Base-by-base conservation (phyloP, 1,140 invertebrate genomes). In the Tyrophagus putrescentiae region DNA sequence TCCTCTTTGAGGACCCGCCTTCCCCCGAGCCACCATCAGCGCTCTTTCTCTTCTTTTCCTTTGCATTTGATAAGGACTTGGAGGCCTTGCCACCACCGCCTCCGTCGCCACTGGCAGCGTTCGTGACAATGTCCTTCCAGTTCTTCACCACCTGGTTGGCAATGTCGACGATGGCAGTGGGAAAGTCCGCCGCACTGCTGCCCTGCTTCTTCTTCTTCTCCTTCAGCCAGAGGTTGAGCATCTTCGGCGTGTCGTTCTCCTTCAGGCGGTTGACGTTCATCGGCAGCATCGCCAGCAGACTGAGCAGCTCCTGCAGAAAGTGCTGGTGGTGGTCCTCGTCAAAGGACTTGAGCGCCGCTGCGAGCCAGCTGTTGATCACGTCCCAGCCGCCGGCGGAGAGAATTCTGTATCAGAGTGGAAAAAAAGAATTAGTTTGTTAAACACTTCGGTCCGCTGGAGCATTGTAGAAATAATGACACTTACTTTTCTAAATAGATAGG, bases 221-320 rank as follows among this genome's bases (percentile, higher is more conserved):
- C 27, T 60, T 64, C 63, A 9, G 32, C 18, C 4, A 94, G 73
- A 25, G 82, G 81, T 73, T 94, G 94, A 23, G 95, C 84, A 34
- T 74, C 73, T 91, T 91, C 1, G 90, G 88, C 65, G 86, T 84
- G 65, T 84, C 85, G 70, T 94, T 94, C 63, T 85, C 82, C 71
- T 91, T 92, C 21, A 96, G 75, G 41, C 88, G 74, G 65, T 87
- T 83, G 27, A 93, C 82, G 69, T 87, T 86, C 34, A 94, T 85
- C 18, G 91, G 91, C 60, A 88, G 85, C 3, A 84, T 72, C 28
- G 87, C 72, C 21, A 93, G 76, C 3, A 95, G 75, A 68, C 84
- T 83, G 31, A 94, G 73, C 25, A 95, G 76, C 72, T 94, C 89
- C 67, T 80, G 76, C 13, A 93, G 82, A 21, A 95, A 74, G 23